Evolutionary conservation across 2,113 vertebrate genomes (phyloP), one percentile per base, ranked within the genome.

Genomic region (Isurus oxyrinchus): DNA sequence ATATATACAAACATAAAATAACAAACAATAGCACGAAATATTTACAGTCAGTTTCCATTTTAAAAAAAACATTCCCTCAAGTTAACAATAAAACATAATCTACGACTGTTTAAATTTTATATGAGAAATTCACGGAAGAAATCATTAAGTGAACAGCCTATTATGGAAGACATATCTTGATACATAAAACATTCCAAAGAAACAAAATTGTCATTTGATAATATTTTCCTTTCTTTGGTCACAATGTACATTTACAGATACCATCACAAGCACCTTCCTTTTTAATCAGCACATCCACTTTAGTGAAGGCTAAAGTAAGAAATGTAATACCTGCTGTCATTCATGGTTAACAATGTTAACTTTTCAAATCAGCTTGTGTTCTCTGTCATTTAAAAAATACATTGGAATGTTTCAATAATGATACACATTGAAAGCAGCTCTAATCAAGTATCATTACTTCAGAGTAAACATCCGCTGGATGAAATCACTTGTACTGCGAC

Each of bases 141-240:
- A 16, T 81, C 76, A 0, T 93, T 25, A 59, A 27, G 2, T 35
- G 13, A 90, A 90, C 27, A 57, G 31, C 55, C 10, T 8, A 57
- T 31, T 63, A 61, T 63, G 16, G 19, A 94, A 94, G n/a, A 93
- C 57, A 35, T 31, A 61, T 40, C 14, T 21, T 94, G 81, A 44
- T 44, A 84, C 19, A 21, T 40, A 84, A 40, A 84, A 84, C 21
- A 84, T n/a, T 84, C 81, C 81, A 84, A 84, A 63, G 35, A 63
- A 94, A 21, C n/a, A 94, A 63, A 94, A 94, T 66, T n/a, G 16
- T 63, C 59, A n/a, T 66, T 94, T 66, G n/a, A 40, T 14, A 59
- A 91, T 93, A 61, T 94, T 94, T 63, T 90, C 55, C 57, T 90
- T 90, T 94, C 90, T 63, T 94, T 94, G 90, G 59, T 94, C n/a